Evolutionary conservation across 2,113 vertebrate species (phyloP).

Genomic region (Suncus etruscus): DNA sequence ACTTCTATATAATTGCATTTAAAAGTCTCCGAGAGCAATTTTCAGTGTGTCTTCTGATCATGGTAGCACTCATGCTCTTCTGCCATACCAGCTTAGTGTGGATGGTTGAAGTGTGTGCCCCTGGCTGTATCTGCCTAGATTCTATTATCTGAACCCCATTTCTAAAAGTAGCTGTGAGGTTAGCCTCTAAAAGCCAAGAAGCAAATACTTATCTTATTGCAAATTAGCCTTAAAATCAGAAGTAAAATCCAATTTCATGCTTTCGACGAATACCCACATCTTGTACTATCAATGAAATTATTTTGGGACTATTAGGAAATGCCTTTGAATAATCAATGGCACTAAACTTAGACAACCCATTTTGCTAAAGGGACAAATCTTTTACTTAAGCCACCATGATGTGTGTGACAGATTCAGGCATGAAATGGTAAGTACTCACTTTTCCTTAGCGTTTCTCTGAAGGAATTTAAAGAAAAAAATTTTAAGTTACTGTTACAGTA

Average conservation of each 20-base stretch:
- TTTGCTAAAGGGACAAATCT: constrained; percentile 46
- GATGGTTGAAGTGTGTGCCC: not conserved
- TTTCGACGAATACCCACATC: constrained; percentile 17
- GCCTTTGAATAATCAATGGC: not conserved
- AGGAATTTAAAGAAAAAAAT: constrained; percentile 42
- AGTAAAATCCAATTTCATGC: constrained; percentile 29
- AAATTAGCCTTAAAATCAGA: constrained; percentile 56
- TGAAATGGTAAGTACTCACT: not conserved
- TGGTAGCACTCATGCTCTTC: not conserved
- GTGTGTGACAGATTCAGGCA: constrained; percentile 51
- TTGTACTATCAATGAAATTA: constrained; percentile 1
- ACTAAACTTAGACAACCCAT: constrained; percentile 24
- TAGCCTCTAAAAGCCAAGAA: not conserved
- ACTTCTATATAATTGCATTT: not conserved
- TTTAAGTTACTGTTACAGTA: not conserved
- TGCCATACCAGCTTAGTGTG: not conserved
- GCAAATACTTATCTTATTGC: not conserved
- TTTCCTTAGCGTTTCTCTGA: constrained; percentile 47
- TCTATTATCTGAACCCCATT: not conserved
- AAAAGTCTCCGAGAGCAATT: constrained; percentile 30
- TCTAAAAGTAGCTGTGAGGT: constrained; percentile 16
- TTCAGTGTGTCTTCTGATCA: not conserved
- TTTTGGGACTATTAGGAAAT: not conserved
- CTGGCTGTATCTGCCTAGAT: not conserved
- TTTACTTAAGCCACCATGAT: not conserved